Evolutionary conservation across 2,113 vertebrate genomes (phyloP), one percentile per base, ranked within the genome.

Genomic region (Leptosomus discolor): DNA sequence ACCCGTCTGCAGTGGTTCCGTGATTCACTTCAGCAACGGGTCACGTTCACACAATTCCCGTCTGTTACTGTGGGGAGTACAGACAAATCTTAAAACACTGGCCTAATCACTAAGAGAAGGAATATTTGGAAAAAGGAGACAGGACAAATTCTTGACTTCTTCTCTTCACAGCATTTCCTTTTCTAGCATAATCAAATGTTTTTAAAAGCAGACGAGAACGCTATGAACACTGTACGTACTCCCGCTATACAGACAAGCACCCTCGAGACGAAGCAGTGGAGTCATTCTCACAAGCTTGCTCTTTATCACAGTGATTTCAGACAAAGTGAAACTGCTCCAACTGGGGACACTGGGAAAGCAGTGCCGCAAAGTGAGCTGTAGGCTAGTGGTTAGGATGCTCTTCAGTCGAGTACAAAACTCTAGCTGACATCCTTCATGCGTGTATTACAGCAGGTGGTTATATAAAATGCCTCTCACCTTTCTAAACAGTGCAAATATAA

Each of bases 261-360:
- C 21, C 9, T 45, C 1, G 0, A 13, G 19, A 41, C 17, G 27
- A 43, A 36, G 41, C 30, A n/a, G 50, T 3, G 23, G 50, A 74
- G 56, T 26, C 6, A 6, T 48, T 79, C n/a, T 63, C 36, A 36
- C 27, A 54, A 39, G n/a, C 19, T 70, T 26, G 19, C 9, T 20
- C 50, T 70, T 63, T 43, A 36, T 46, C 61, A 41, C 16, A 48
- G 23, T 29, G 43, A 34, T 58, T 88, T 88, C n/a, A 65, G 12
- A 61, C 24, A 45, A 82, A 68, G 34, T 30, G 32, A 26, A 85
- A 46, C 21, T 7, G 11, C 20, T 91, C 34, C 30, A 39, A 14
- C 21, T 46, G 36, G 43, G 54, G 26, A 41, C 45, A 34, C 0
- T 0, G 4, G 15, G 13, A 83, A 83, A 85, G 32, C 0, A 0